Evolutionary conservation across 2,888 invertebrate species (phyloP), one percentile per base, ranked within the genome.

Genomic region (Polydrusus tereticollis): DNA sequence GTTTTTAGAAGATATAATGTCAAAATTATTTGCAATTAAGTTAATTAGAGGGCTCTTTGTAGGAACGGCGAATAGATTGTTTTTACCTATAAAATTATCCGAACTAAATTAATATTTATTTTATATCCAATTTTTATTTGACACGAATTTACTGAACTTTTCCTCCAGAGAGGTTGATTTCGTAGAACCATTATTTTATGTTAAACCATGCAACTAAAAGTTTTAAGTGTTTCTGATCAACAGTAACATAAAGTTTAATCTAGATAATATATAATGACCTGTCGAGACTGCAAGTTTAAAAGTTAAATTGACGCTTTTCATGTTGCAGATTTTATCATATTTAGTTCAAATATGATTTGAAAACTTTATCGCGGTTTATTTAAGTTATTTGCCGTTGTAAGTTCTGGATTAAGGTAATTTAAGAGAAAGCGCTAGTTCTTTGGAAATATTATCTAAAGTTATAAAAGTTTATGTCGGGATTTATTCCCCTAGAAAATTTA

Each of bases 271-370:
- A 55, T 55, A 55, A 29, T 55, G 16, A 55, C 52, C 29, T 26
- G 21, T 23, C 8, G 8, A 55, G 52, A n/a, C 52, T 16, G 0
- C 52, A 14, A 52, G 18, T 55, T 33, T 16, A 29, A 55, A 55
- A 55, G 52, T 55, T 55, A 55, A 55, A 55, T 55, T 29, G 52
- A 29, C 52, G 29, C 29, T 55, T 55, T 26, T 55, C 52, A 50
- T 50, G 50, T 50, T 26, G 26, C n/a, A 29, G 29, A 55, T 55
- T 55, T 55, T 55, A 55, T 55, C 29, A 23, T 18, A 16, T 55
- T 29, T 29, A 29, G 52, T 29, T 1, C 7, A 29, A 55, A 55
- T 55, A 55, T 55, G 52, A 52, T 29, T 26, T 16, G 52, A 29
- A 50, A 55, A 55, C 16, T 55, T 55, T 18, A 29, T 55, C 29